Evolutionary conservation across 1,140 invertebrate species (phyloP).

Genomic region (Ceratoteleas bidentatus): DNA sequence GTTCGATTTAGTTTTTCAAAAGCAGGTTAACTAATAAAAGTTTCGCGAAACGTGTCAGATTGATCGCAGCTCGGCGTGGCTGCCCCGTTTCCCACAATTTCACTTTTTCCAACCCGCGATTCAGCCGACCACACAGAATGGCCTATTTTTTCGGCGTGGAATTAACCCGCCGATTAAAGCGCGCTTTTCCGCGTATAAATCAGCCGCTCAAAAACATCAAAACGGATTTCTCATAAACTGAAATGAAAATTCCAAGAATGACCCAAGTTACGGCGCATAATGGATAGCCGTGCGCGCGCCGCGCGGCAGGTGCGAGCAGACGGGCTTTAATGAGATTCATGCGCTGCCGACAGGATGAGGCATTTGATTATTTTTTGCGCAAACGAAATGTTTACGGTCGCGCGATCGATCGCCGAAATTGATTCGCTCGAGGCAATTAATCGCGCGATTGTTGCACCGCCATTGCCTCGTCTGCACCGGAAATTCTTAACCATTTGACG

Average conservation of each 20-base stretch:
- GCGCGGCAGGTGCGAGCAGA: constrained; percentile 38
- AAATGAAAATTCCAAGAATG: constrained; percentile 56
- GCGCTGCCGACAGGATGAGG: constrained; percentile 30
- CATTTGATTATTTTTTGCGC: constrained; percentile 43
- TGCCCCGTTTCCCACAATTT: too few relatives aligned
- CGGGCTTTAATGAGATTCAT: constrained; percentile 52
- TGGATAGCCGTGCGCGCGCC: constrained; percentile 35
- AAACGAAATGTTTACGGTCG: constrained; percentile 30
- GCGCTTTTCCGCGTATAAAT: constrained; percentile 5
- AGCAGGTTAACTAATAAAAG: too few relatives aligned
- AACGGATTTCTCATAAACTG: constrained; percentile 45
- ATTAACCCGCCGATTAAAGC: not conserved
- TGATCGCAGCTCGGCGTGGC: too few relatives aligned
- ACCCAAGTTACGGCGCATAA: constrained; percentile 46
- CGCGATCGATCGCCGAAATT: constrained; percentile 19
- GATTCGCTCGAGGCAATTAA: not conserved
- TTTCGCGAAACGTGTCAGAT: too few relatives aligned
- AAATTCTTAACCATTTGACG: too few relatives aligned
- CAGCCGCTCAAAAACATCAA: constrained; percentile 21
- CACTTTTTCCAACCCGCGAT: too few relatives aligned
- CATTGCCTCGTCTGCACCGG: too few relatives aligned
- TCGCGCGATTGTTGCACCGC: too few relatives aligned
- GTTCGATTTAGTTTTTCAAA: too few relatives aligned
- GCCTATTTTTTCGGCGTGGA: not conserved
- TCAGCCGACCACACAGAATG: too few relatives aligned